These are phyloP conservation scores for Tetragnatha montana DNA, from an alignment of 2,888 invertebrate species.

Conservation along the genomic window DNA sequence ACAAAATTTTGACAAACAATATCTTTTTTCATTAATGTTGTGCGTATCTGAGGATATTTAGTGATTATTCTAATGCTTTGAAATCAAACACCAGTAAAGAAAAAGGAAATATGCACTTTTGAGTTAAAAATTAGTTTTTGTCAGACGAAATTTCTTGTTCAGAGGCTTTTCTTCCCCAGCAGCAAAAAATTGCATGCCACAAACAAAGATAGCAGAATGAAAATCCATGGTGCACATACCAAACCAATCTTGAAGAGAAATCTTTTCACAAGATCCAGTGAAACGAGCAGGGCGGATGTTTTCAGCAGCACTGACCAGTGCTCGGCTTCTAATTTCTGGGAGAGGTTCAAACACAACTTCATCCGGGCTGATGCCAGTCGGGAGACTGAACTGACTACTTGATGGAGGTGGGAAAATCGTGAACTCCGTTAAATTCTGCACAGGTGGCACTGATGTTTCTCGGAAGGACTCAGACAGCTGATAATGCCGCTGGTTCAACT, in stretches of 20 bases:
- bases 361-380: constrained; percentile 40
- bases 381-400: constrained; percentile 49
- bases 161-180: too few relatives aligned
- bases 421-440: constrained; percentile 53
- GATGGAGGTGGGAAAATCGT: constrained; percentile 67
- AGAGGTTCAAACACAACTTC: constrained; percentile 67
- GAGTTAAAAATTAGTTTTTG: too few relatives aligned
- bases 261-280: constrained; percentile 60
- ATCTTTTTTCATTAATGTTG: too few relatives aligned
- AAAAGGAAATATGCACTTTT: too few relatives aligned
- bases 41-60: too few relatives aligned
- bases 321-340: constrained; percentile 65
- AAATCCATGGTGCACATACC: constrained; percentile 17
- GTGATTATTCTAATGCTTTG: too few relatives aligned
- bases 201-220: neutral
- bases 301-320: constrained; percentile 1
- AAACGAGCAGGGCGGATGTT: constrained; percentile 59
- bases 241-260: constrained; percentile 68
- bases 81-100: too few relatives aligned
- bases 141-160: too few relatives aligned
- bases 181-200: too few relatives aligned
- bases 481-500: constrained; percentile 55
- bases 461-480: constrained; percentile 21
- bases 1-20: too few relatives aligned
- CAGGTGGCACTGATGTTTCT: constrained; percentile 23